phyloP scores from a whole-genome alignment of 2,113 vertebrate species.

The Phalacrocorax carbo region DNA sequence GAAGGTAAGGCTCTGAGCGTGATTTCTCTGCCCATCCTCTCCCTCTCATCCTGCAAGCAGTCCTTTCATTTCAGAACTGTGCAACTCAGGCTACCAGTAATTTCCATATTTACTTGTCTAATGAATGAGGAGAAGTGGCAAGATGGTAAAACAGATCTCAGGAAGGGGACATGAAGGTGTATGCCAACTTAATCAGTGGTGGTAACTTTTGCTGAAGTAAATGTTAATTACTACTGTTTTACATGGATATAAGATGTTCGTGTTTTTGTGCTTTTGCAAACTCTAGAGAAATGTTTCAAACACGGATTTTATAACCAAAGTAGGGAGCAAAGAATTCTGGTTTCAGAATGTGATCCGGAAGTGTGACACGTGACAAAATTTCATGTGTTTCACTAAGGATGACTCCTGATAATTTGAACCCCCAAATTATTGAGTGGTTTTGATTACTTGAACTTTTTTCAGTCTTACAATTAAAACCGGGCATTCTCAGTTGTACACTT shows the following conservation, averaged over 20 bases:
- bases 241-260: neutral
- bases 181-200: neutral
- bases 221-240: neutral
- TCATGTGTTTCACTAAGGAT: neutral
- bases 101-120: neutral
- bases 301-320: neutral
- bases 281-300: neutral
- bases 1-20: slow-evolving; percentile 80
- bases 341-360: neutral
- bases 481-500: neutral
- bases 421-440: neutral
- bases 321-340: neutral
- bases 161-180: neutral
- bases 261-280: neutral
- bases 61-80: neutral
- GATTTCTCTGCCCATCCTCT: neutral
- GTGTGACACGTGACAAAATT: neutral
- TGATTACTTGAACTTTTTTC: neutral
- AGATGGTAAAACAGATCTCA: neutral
- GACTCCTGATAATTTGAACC: neutral
- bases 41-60: rapidly evolving
- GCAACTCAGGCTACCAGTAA: neutral
- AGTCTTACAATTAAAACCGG: neutral
- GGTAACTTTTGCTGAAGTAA: neutral
- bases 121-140: neutral